phyloP scores from a whole-genome alignment of 2,888 invertebrate species.

The Chelonus formosanus region DNA sequence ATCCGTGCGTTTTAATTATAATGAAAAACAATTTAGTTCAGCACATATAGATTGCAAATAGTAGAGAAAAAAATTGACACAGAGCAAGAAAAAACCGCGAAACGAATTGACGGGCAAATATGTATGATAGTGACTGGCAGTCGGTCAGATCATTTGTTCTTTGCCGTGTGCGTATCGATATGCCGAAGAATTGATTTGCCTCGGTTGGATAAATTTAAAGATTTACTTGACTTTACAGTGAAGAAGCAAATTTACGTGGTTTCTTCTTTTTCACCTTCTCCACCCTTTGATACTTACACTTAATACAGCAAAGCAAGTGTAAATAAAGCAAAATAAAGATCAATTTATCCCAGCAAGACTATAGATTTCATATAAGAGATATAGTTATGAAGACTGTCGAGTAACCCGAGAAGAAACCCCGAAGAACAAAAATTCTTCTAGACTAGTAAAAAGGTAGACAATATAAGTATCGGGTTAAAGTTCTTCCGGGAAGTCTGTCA shows the following conservation, averaged over 20 bases:
- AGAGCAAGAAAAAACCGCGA: constrained; percentile 40
- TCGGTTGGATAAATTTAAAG: constrained; percentile 43
- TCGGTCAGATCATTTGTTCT: constrained; percentile 42
- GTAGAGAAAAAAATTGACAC: constrained; percentile 2
- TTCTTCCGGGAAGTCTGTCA: constrained; percentile 36
- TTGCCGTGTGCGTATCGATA: constrained; percentile 48
- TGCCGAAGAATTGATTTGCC: constrained; percentile 56
- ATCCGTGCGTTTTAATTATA: constrained; percentile 19
- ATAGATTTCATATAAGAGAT: too few species aligned
- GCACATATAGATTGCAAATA: not conserved
- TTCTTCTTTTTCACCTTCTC: constrained; percentile 21
- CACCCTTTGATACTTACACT: constrained; percentile 17
- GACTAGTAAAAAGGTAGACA: not conserved
- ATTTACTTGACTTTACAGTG: not conserved
- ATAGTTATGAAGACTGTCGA: constrained; percentile 13
- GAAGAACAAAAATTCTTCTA: constrained; percentile 20
- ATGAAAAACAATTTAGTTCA: constrained; percentile 10
- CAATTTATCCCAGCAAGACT: constrained; percentile 19
- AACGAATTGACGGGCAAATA: constrained; percentile 56
- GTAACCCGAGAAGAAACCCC: constrained; percentile 32
- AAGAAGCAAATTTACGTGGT: constrained; percentile 1
- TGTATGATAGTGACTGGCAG: constrained; percentile 36
- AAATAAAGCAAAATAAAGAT: constrained; percentile 26
- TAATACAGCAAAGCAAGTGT: too few species aligned
- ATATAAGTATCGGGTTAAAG: constrained; percentile 28